Evolutionary conservation across 2,797 vertebrate genomes (phyloP), one percentile per base, ranked within the genome.

Genomic region (Kryptopterus vitreolus): DNA sequence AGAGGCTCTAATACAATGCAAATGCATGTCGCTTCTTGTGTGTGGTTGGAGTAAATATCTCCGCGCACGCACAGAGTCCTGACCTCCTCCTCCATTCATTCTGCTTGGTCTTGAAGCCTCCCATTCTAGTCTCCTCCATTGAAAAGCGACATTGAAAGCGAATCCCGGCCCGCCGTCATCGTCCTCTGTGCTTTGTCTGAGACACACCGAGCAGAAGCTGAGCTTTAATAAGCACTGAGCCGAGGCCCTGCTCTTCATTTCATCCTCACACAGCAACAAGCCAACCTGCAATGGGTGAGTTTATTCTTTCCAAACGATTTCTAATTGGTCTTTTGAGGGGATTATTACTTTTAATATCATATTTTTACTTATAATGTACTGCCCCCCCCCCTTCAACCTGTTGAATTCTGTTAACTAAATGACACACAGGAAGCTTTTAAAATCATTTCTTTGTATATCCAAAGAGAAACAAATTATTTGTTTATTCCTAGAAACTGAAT

Each of bases 131-230:
- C 61, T 77, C 89, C 88, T 90, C 86, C 84, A 89, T 88, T 93
- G 90, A 94, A 94, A 93, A 90, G 92, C 85, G 86, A 89, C 92
- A 91, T 94, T 95, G 69, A 55, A 55, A 55, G 72, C 55, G 72
- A 74, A 29, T 46, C 35, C n/a, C 46, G 61, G 80, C 72, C n/a
- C 65, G 85, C 76, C 57, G 85, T 90, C 89, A 46, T 84, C 83
- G 85, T 85, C 70, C 89, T 81, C 89, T 93, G 92, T 92, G 87
- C 89, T 91, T 93, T 94, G 93, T 93, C 91, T 87, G 78, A 80
- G 86, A 89, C 43, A 12, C 66, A 55, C 70, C 33, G 26, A 33
- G 70, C 52, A 55, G 29, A 72, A 12, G 53, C 71, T 13, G 53
- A 53, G 3, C 71, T 74, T 74, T 58, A 59, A 74, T 58, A 43